Conservation (phyloP, 2,797 vertebrate species). For the Lepilemur septentrionalis region DNA sequence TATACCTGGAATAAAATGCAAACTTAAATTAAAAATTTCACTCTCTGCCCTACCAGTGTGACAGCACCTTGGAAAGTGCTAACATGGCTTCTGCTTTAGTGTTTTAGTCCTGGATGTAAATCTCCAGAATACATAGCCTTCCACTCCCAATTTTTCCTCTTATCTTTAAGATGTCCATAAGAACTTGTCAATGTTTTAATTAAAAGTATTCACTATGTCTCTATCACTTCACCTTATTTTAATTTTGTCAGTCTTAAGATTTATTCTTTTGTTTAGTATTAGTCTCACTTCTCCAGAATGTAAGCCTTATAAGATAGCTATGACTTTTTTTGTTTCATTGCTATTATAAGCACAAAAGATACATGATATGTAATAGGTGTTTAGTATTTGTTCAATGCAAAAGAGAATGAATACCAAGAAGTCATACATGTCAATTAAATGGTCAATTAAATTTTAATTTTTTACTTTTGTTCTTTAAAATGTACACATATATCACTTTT, state of each 20-base stretch:
- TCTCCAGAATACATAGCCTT: not conserved
- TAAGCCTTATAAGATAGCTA: not conserved
- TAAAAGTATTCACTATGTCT: not conserved
- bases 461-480: not conserved
- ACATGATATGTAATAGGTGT: not conserved
- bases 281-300: not conserved
- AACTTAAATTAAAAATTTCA: not conserved
- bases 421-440: not conserved
- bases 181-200: not conserved
- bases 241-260: not conserved
- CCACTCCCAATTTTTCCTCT: not conserved
- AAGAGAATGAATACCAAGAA: not conserved
- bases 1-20: not conserved
- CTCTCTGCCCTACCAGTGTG: not conserved
- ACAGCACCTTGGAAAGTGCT: not conserved
- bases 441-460: not conserved
- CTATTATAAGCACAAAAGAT: not conserved
- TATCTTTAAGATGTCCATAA: not conserved
- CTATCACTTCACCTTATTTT: not conserved
- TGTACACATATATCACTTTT: not conserved
- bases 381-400: not conserved
- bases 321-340: not conserved
- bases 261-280: not conserved
- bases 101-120: not conserved
- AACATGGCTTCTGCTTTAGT: not conserved